phyloP scores from a whole-genome alignment of 2,888 invertebrate genomes.

The Tipula helvola region DNA sequence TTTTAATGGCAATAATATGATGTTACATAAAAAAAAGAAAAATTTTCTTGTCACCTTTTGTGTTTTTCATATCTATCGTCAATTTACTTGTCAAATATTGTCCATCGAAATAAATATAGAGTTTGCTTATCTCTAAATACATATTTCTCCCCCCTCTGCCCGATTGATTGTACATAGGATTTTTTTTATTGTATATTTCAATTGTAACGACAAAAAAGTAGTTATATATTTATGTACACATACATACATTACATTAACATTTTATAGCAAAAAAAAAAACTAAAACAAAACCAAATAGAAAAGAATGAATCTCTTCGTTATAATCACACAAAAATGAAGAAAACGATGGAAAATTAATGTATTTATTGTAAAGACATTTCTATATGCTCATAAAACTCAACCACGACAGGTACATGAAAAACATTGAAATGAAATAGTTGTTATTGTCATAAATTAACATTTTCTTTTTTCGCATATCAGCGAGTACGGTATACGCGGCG shows the following conservation, averaged over 20 bases:
- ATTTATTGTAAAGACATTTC: not conserved
- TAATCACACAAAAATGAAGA: not conserved
- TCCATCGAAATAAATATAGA: not conserved
- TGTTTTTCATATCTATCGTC: not conserved
- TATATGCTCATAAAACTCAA: slow-evolving; percentile 6
- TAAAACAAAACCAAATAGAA: not conserved
- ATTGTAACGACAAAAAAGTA: not conserved
- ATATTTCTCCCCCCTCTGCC: not conserved
- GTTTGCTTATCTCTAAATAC: not conserved
- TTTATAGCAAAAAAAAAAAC: not conserved
- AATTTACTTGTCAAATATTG: slow-evolving; percentile 5
- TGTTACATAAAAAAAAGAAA: not conserved
- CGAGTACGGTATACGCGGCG: not conserved
- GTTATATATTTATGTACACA: not conserved
- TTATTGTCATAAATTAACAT: not conserved
- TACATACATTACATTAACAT: not conserved
- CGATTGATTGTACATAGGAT: not conserved
- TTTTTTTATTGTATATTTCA: not conserved
- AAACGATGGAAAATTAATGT: not conserved
- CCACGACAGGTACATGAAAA: slow-evolving; percentile 10
- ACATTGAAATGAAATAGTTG: not conserved
- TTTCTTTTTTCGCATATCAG: not conserved
- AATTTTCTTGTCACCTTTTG: not conserved
- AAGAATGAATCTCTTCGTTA: not conserved
- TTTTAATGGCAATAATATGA: not conserved